A percentile compares a stretch with the other conserved stretches of the same genome.
Conservation (phyloP, 2,888 invertebrate genomes). For the Allolobophora icterica region DNA sequence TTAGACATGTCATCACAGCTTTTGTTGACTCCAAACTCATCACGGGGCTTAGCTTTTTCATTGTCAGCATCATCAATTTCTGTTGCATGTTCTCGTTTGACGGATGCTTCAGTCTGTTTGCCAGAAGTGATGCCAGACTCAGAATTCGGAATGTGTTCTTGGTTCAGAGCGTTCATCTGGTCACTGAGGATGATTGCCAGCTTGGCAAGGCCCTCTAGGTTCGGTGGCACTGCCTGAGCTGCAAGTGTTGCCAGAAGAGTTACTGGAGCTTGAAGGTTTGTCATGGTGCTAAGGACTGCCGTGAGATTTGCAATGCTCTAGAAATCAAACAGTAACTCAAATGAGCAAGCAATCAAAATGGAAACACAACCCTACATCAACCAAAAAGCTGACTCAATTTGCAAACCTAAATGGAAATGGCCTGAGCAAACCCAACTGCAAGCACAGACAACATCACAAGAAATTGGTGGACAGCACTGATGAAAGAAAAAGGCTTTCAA, state of each 20-base stretch:
- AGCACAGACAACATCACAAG: too few relatives aligned
- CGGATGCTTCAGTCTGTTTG: neutral
- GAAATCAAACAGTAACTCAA: neutral
- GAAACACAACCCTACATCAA: neutral
- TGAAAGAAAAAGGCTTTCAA: too few relatives aligned
- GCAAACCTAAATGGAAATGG: too few relatives aligned
- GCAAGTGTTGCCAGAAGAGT: neutral
- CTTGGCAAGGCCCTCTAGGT: neutral
- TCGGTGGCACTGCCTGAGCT: neutral
- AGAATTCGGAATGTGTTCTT: neutral
- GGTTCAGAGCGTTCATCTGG: neutral
- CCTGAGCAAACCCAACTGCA: too few relatives aligned
- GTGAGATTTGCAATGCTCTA: neutral
- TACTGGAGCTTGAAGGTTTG: neutral
- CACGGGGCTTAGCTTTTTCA: neutral
- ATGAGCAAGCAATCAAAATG: neutral
- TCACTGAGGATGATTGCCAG: neutral
- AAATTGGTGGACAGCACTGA: too few relatives aligned
- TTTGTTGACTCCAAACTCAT: neutral
- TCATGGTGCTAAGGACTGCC: neutral
- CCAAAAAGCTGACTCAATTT: too few relatives aligned
- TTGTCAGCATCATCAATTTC: neutral
- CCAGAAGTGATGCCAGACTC: neutral
- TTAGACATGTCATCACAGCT: neutral
- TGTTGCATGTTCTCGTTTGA: neutral